phyloP scores from a whole-genome alignment of 2,888 invertebrate genomes.

The Archips crataeganus region DNA sequence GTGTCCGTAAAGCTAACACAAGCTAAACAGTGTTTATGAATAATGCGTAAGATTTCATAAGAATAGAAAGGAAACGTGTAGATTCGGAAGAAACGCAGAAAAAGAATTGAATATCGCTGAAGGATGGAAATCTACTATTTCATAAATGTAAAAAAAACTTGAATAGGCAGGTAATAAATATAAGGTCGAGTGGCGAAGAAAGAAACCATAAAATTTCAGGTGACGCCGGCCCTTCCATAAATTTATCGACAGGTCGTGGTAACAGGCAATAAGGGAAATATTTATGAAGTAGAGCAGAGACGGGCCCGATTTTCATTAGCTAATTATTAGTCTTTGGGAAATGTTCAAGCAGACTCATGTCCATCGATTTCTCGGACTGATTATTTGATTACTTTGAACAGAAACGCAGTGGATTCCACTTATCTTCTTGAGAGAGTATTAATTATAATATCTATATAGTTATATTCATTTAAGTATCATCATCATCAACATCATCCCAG shows the following conservation, averaged over 20 bases:
- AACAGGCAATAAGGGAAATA: slow-evolving; percentile 83
- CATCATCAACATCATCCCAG: too few relatives aligned
- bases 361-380: slow-evolving; percentile 19
- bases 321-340: slow-evolving; percentile 67
- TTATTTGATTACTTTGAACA: neutral
- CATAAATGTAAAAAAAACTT: slow-evolving; percentile 38
- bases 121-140: slow-evolving; percentile 30
- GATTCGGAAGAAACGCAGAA: too few relatives aligned
- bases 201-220: slow-evolving; percentile 82
- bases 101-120: neutral
- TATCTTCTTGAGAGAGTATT: neutral
- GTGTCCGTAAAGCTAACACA: too few relatives aligned
- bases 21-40: too few relatives aligned
- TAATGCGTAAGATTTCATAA: too few relatives aligned
- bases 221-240: slow-evolving; percentile 82
- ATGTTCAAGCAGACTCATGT: slow-evolving; percentile 41
- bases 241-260: slow-evolving; percentile 84
- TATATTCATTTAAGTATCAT: too few relatives aligned
- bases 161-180: slow-evolving; percentile 63
- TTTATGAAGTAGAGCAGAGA: slow-evolving; percentile 78
- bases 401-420: neutral
- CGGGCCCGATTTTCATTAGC: slow-evolving; percentile 78
- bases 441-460: too few relatives aligned
- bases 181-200: slow-evolving; percentile 69
- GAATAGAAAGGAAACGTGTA: too few relatives aligned